Evolutionary conservation across 1,140 invertebrate genomes (phyloP), one percentile per base, ranked within the genome.

Genomic region (Papilio xuthus): DNA sequence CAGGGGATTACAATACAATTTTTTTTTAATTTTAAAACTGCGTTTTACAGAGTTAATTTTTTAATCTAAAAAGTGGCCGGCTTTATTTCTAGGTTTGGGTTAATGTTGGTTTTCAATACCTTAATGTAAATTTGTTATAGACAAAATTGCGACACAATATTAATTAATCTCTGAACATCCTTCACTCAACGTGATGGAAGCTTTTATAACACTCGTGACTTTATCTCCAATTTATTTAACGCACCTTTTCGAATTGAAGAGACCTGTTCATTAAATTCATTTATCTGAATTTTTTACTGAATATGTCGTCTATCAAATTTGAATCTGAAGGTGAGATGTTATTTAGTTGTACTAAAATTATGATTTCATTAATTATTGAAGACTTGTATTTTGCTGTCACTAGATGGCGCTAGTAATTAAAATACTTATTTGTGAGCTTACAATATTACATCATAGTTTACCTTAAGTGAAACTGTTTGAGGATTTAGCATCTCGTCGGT

Each of bases 141-240:
- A 50, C 6, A n/a, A 8, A 53, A 53, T n/a, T n/a, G 50, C 4
- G 18, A n/a, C 50, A 53, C 50, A 53, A 18, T 53, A 18, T n/a
- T 15, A 53, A 53, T 53, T n/a, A 53, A n/a, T n/a, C 2, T 0
- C 7, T n/a, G 50, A 53, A 53, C 18, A 53, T 53, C 50, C 18
- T 53, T 53, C 50, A 53, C 50, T 53, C 50, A 53, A 53, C 50
- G 1, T 53, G 50, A 53, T 53, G 18, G 18, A 53, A n/a, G 50
- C 18, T 53, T 53, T 53, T 20, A 53, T n/a, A 53, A 7, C 50
- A 15, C 50, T 53, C 50, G 50, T 53, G 50, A 53, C 50, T 53
- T 53, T 53, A 53, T 53, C 50, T 53, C 18, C 50, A 53, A n/a
- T 53, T 53, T 53, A 53, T 53, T 53, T 18, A 53, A 53, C 50